Percentiles rank a stretch among this genome's conserved stretches.
These are phyloP conservation scores for Crypturellus undulatus DNA, from an alignment of 2,113 vertebrate genomes.

Conservation along the genomic window DNA sequence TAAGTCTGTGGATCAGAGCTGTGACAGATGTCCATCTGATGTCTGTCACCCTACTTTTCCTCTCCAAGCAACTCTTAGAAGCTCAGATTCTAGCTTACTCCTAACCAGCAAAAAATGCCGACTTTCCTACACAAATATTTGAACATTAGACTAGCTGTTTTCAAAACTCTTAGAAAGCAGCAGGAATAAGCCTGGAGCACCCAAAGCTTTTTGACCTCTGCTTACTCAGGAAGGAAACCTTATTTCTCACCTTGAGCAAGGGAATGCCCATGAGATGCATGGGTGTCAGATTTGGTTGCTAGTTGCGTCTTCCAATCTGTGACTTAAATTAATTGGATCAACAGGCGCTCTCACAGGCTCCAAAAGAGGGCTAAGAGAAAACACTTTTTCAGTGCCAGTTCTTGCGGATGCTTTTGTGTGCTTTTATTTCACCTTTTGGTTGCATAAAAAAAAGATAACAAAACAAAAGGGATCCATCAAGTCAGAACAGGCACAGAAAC, in stretches of 20 bases:
- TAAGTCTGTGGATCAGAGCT: neutral
- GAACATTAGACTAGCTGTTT: neutral
- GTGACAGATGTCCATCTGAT: neutral
- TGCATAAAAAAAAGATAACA: neutral
- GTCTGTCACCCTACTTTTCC: neutral
- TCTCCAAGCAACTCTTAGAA: neutral
- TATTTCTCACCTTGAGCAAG: neutral
- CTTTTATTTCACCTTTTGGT: neutral
- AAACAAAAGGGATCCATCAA: neutral
- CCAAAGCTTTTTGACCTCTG: neutral
- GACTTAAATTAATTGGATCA: neutral
- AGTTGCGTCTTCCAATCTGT: neutral
- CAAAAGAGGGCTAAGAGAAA: neutral
- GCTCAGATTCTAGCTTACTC: neutral
- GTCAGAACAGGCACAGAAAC: neutral
- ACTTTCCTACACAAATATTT: neutral
- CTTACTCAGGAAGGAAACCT: neutral
- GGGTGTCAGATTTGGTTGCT: neutral
- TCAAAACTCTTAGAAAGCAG: neutral
- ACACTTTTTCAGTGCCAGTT: neutral
- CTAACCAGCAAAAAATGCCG: neutral
- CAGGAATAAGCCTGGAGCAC: neutral
- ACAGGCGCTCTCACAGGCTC: neutral
- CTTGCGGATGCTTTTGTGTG: neutral
- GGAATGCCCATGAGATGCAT: rapidly evolving